Percentiles rank a stretch among this genome's conserved stretches.
These are phyloP conservation scores for Bombus picipes DNA, from an alignment of 1,140 invertebrate genomes.

Conservation along the genomic window DNA sequence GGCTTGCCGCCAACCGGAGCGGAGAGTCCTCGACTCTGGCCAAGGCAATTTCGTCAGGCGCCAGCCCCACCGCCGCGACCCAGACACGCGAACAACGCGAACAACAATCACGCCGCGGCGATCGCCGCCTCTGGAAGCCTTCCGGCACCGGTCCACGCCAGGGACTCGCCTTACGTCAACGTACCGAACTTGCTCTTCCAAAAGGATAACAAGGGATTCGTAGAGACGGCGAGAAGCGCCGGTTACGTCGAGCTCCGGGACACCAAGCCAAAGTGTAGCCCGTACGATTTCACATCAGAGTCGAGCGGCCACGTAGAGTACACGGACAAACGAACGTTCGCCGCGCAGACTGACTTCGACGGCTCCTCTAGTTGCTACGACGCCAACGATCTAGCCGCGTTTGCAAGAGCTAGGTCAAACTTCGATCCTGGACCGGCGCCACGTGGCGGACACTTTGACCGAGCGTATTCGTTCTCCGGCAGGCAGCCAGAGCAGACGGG, in stretches of 20 bases:
- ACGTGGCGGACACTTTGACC: conserved; percentile 66
- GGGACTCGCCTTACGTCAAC: conserved; percentile 81
- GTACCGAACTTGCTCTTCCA: conserved; percentile 80
- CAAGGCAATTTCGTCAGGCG: conserved; percentile 84
- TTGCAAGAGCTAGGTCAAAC: conserved; percentile 64
- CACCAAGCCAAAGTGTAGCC: conserved; percentile 70
- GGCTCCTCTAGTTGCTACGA: conserved; percentile 52
- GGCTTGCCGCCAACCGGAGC: conserved; percentile 76
- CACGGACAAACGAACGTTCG: conserved; percentile 71
- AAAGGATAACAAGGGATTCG: conserved; percentile 77
- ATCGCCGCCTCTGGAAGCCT: not conserved
- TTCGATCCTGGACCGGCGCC: conserved; percentile 68
- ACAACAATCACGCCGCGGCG: conserved; percentile 49
- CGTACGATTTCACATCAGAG: conserved; percentile 79
- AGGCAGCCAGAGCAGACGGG: conserved; percentile 62
- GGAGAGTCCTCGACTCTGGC: conserved; percentile 87
- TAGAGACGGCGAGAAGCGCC: conserved; percentile 73
- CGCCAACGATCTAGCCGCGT: conserved; percentile 49
- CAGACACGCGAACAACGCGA: conserved; percentile 73
- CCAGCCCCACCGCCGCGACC: conserved; percentile 83
- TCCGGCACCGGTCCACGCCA: conserved; percentile 46
- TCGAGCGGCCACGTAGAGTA: conserved; percentile 80
- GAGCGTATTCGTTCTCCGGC: conserved; percentile 69
- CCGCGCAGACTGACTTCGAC: conserved; percentile 66
- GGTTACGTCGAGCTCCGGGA: conserved; percentile 77